Evolutionary conservation across 2,888 invertebrate genomes (phyloP).

Genomic region (Nomada lathburiana): DNA sequence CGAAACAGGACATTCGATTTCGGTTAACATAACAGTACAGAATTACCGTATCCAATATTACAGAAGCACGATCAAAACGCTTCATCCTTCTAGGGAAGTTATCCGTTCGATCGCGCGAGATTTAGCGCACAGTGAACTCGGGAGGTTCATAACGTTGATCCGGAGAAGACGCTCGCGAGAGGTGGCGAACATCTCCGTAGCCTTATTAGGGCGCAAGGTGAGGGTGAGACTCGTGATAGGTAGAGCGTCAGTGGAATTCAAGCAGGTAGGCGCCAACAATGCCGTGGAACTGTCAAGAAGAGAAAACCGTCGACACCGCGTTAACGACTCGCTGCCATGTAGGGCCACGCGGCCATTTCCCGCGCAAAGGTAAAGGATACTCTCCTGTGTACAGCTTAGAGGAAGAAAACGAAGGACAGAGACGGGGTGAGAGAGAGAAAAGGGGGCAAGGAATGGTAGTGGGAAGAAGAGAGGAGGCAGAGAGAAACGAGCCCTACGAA

Average conservation of each 20-base stretch:
- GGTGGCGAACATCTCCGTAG: constrained; percentile 41
- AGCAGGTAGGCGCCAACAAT: constrained; percentile 76
- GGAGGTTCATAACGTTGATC: constrained; percentile 37
- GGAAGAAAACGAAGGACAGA: constrained; percentile 13
- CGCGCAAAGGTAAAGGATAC: constrained; percentile 63
- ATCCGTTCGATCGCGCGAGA: constrained; percentile 37
- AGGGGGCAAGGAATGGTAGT: constrained; percentile 4
- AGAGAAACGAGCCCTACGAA: constrained; percentile 63
- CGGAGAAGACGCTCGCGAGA: constrained; percentile 37
- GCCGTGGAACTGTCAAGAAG: constrained; percentile 69
- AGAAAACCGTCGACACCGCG: constrained; percentile 75
- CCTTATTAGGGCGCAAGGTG: constrained; percentile 69
- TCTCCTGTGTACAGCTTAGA: constrained; percentile 52
- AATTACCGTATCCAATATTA: too few species aligned
- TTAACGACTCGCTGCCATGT: constrained; percentile 79
- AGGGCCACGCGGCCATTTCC: constrained; percentile 73
- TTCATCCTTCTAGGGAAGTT: constrained; percentile 13
- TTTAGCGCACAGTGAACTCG: background rate
- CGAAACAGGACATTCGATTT: background rate
- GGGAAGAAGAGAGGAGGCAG: constrained; percentile 30
- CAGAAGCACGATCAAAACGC: too few species aligned
- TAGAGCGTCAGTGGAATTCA: constrained; percentile 70
- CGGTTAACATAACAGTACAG: too few species aligned
- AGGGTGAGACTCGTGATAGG: constrained; percentile 71
- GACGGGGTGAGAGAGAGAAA: constrained; percentile 13